A percentile compares a stretch with the other conserved stretches of the same genome.
phyloP scores from a whole-genome alignment of 2,797 vertebrate genomes.

The Pristis pectinata region DNA sequence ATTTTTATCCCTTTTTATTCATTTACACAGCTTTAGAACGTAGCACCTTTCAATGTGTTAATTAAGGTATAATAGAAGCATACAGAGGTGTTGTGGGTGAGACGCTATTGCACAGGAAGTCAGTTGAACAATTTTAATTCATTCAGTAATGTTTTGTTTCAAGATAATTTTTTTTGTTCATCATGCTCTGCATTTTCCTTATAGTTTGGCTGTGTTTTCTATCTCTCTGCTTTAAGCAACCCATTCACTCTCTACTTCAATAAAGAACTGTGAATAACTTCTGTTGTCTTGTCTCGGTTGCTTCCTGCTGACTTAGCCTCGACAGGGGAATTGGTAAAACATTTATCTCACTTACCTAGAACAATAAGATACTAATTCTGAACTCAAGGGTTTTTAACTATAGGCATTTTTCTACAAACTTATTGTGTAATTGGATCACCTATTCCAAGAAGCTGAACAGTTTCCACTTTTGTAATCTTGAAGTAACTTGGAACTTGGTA shows the following conservation, averaged over 20 bases:
- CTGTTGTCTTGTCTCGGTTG: no score
- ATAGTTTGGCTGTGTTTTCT: neutral
- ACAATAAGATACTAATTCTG: no score
- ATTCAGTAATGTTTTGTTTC: neutral
- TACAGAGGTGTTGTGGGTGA: neutral
- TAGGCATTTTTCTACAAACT: no score
- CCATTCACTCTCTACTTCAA: neutral
- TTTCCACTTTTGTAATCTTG: no score
- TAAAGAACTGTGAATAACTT: no score
- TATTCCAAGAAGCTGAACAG: no score
- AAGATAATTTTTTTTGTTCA: neutral
- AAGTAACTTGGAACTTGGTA: no score
- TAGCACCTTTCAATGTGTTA: neutral
- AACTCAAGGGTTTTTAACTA: no score
- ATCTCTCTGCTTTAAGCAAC: neutral
- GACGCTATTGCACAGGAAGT: neutral
- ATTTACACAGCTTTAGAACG: neutral
- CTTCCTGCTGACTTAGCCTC: no score
- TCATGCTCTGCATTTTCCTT: neutral
- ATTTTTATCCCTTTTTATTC: neutral
- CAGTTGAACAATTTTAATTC: neutral
- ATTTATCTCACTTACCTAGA: no score
- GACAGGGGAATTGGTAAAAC: no score
- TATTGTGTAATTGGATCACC: no score
- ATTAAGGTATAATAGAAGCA: constrained; percentile 5